Percentiles rank a stretch among this genome's conserved stretches.
Evolutionary conservation across 2,797 vertebrate genomes (phyloP).

Genomic region (Anniella stebbinsi): DNA sequence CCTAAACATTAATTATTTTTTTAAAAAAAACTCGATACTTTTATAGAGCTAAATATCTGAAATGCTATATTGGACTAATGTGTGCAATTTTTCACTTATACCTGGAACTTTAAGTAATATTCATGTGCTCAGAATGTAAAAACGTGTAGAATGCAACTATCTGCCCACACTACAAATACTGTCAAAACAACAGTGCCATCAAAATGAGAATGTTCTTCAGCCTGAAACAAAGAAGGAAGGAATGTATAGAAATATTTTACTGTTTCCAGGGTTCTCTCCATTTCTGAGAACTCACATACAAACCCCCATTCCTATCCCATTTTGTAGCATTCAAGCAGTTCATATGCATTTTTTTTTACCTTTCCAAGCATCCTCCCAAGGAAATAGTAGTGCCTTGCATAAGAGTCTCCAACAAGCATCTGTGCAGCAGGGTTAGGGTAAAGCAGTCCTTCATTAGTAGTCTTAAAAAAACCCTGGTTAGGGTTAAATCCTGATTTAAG

Average conservation of each 20-base stretch:
- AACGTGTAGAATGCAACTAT: background rate
- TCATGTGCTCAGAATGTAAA: background rate
- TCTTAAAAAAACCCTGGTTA: conserved; percentile 99
- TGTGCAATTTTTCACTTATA: background rate
- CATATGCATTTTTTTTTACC: conserved; percentile 79
- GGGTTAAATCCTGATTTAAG: conserved; percentile 98
- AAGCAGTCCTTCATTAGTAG: conserved; percentile 95
- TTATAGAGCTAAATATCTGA: background rate
- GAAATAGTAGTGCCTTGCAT: conserved; percentile 97
- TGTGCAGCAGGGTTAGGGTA: conserved; percentile 94
- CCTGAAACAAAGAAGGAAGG: background rate
- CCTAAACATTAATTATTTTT: too few relatives aligned
- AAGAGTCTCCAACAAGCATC: conserved; percentile 94
- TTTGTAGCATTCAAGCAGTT: background rate
- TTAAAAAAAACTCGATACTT: background rate
- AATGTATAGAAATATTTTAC: fast-evolving
- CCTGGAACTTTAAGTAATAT: background rate
- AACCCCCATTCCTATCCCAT: background rate
- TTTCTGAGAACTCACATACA: background rate
- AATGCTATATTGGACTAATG: background rate
- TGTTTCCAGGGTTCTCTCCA: conserved; percentile 18
- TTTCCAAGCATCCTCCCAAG: conserved; percentile 97
- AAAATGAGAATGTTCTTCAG: background rate
- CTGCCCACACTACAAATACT: background rate
- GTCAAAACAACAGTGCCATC: background rate